Evolutionary conservation across 2,797 vertebrate species (phyloP), one percentile per base, ranked within the genome.

Genomic region (Silurus aristotelis): DNA sequence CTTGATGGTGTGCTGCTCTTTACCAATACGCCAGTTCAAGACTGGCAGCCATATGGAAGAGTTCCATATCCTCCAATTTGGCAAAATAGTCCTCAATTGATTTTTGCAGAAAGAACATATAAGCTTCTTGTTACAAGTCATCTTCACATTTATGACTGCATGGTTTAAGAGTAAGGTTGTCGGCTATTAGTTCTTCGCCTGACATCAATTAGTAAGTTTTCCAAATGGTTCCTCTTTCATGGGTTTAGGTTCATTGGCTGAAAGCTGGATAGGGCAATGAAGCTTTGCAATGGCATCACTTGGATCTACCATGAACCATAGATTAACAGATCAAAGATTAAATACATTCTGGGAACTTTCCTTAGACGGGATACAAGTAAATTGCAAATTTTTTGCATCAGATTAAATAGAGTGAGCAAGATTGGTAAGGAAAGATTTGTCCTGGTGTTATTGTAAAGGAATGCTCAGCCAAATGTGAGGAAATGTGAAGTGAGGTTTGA

Each of bases 1-100:
- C 9, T 67, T 31, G n/a, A 66, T 80, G 61, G 60, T 64, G 61
- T 48, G 46, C 61, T 80, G 77, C 77, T 79, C 38, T 63, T 63
- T 31, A 79, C 77, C 60, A 63, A 64, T 46, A 64, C 22, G 14
- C 13, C 77, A 64, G 56, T 61, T 61, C 17, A 78, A 61, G 31
- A 22, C 56, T 77, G 56, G 75, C 10, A 77, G 76, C 31, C 58
- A 43, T 61, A n/a, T 46, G 58, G 38, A 79, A 52, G 38, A 46
- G 60, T 46, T 79, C 76, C 76, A 78, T n/a, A 78, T 78, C 31
- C 76, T 61, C 76, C 56, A 78, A 61, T 78, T 78, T 61, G 38
- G 76, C 20, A 22, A 43, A 78, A 78, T 43, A 27, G 22, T 43
- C 76, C 31, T n/a, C 12, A 63, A 46, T 38, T 79, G 58, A 63